Percentiles rank a stretch among this genome's conserved stretches.
phyloP scores from a whole-genome alignment of 2,113 vertebrate genomes.

The Anser cygnoides region DNA sequence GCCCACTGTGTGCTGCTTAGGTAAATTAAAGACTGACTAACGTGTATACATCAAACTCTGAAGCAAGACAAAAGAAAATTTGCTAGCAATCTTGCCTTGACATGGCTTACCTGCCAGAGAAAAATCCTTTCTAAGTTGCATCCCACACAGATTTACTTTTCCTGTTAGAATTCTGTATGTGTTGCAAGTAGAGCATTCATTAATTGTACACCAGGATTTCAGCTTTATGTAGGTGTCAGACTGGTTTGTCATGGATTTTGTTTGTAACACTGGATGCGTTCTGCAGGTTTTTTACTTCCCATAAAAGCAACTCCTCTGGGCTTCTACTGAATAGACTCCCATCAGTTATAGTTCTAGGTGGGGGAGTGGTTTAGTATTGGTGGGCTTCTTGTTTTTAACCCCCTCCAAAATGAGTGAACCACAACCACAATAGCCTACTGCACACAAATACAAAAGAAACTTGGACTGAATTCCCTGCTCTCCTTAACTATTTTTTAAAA shows the following conservation, averaged over 20 bases:
- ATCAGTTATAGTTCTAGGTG: background rate
- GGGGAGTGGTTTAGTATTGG: background rate
- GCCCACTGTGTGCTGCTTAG: background rate
- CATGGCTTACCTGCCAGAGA: slow-evolving; percentile 36
- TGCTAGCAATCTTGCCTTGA: slow-evolving; percentile 10
- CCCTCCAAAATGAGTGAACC: background rate
- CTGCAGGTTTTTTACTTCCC: background rate
- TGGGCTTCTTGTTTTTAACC: background rate
- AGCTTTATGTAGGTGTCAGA: slow-evolving; percentile 43
- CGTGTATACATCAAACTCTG: slow-evolving; percentile 15
- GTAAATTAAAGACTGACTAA: slow-evolving; percentile 54
- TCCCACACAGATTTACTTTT: slow-evolving; percentile 51
- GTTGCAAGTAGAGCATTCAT: background rate
- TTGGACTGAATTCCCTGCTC: background rate
- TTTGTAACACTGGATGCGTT: background rate
- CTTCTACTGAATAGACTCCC: background rate
- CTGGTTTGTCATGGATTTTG: slow-evolving; percentile 16
- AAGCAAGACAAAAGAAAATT: slow-evolving; percentile 43
- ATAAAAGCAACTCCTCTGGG: background rate
- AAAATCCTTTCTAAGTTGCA: slow-evolving; percentile 19
- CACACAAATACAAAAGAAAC: background rate
- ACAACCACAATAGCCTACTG: background rate
- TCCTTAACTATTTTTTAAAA: background rate
- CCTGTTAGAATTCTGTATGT: background rate
- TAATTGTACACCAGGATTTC: background rate